Percentiles rank a stretch among this genome's conserved stretches.
Evolutionary conservation across 1,140 invertebrate genomes (phyloP).

Genomic region (Rhopalosiphum padi): DNA sequence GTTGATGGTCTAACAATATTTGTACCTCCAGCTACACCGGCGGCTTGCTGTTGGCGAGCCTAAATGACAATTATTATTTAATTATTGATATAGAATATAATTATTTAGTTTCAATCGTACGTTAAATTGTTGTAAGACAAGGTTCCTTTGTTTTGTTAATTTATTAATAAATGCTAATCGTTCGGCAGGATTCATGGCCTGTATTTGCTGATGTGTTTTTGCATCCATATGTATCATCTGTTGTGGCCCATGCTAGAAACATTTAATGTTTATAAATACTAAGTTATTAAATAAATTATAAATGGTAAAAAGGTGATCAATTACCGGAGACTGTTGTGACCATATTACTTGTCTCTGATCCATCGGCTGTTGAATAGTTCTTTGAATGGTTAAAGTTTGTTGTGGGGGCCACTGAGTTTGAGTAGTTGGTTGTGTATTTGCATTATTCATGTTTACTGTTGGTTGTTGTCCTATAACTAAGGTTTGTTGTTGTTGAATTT

Average conservation of each 20-base stretch:
- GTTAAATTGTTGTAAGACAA: constrained; percentile 66
- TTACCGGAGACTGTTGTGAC: constrained; percentile 48
- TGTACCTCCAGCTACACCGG: constrained; percentile 23
- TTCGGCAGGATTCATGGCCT: constrained; percentile 81
- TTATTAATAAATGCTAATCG: constrained; percentile 79
- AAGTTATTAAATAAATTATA: not conserved
- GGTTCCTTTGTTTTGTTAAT: constrained; percentile 73
- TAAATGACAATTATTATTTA: constrained; percentile 56
- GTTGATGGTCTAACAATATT: constrained; percentile 28
- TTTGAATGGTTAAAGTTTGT: constrained; percentile 60
- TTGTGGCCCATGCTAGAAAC: constrained; percentile 63
- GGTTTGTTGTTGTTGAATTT: constrained; percentile 57
- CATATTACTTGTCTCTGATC: constrained; percentile 60
- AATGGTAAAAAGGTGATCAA: not conserved
- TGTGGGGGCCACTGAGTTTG: constrained; percentile 63
- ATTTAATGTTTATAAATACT: not conserved
- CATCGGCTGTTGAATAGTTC: constrained; percentile 60
- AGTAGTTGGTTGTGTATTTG: constrained; percentile 61
- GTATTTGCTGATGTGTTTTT: constrained; percentile 81
- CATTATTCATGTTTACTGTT: constrained; percentile 59
- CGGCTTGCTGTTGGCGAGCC: constrained; percentile 59
- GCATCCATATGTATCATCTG: constrained; percentile 80
- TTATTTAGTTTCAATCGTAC: constrained; percentile 45
- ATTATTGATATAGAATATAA: not conserved
- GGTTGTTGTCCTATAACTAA: constrained; percentile 52